These are phyloP conservation scores for Himalopsyche kuldschensis DNA, from an alignment of 2,888 invertebrate genomes.

Conservation along the genomic window DNA sequence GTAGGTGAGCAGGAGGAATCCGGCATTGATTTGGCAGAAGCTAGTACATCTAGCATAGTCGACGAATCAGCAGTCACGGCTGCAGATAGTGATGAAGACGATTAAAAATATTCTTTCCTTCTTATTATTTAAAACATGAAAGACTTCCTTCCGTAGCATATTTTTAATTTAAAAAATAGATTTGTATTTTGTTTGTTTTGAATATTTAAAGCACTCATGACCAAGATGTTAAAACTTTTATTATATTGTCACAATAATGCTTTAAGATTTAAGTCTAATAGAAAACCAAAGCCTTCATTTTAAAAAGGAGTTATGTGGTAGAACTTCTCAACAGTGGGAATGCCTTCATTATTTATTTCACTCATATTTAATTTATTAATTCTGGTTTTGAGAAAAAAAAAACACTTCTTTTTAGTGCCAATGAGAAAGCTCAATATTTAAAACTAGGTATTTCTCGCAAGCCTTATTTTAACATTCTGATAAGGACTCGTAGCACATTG, in stretches of 20 bases:
- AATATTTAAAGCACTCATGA: neutral
- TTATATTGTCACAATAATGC: neutral
- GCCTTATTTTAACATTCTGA: too few species aligned
- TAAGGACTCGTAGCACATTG: too few species aligned
- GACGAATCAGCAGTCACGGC: constrained; percentile 46
- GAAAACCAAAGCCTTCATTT: neutral
- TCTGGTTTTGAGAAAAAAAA: too few species aligned
- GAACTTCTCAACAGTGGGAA: too few species aligned
- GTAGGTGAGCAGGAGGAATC: constrained; percentile 63
- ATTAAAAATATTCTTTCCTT: neutral
- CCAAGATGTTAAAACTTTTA: neutral
- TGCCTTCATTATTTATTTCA: too few species aligned
- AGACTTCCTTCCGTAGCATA: neutral
- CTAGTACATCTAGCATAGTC: constrained; percentile 48
- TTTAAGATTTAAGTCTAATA: neutral
- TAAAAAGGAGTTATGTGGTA: too few species aligned
- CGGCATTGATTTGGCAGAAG: constrained; percentile 57
- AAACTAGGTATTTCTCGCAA: too few species aligned
- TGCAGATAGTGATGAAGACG: neutral
- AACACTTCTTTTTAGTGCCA: too few species aligned
- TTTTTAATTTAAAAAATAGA: neutral
- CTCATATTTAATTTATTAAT: too few species aligned
- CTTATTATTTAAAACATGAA: neutral
- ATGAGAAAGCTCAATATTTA: too few species aligned
- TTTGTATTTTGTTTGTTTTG: neutral